Evolutionary conservation across 2,113 vertebrate genomes (phyloP).

Genomic region (Elephantulus edwardii): DNA sequence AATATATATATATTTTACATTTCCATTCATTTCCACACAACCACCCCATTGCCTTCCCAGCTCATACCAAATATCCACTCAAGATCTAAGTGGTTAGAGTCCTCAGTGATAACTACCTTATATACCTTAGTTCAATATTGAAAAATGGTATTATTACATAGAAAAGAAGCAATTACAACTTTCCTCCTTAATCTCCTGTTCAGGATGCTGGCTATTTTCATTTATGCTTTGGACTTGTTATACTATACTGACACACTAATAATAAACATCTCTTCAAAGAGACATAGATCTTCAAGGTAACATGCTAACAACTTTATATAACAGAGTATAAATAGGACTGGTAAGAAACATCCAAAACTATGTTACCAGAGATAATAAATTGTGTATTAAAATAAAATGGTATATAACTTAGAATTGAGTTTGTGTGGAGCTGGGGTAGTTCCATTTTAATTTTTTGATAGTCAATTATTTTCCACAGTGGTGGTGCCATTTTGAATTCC

Average conservation of each 20-base stretch:
- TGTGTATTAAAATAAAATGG: neutral
- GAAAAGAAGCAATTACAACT: neutral
- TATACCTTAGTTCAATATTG: neutral
- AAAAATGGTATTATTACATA: neutral
- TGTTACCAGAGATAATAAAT: neutral
- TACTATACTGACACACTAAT: neutral
- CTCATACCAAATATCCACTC: neutral
- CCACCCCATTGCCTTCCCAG: neutral
- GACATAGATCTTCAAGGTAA: neutral
- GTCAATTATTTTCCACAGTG: neutral
- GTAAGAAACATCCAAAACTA: neutral
- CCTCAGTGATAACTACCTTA: neutral
- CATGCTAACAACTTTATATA: neutral
- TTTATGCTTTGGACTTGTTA: neutral
- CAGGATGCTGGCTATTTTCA: neutral
- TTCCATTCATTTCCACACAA: neutral
- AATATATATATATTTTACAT: constrained; percentile 34
- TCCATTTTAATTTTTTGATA: neutral
- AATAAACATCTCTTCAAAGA: constrained; percentile 30
- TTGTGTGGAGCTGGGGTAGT: neutral
- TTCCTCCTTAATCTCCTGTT: neutral
- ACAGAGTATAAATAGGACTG: neutral
- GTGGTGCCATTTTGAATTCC: neutral
- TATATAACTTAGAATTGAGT: neutral
- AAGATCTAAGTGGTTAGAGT: neutral